Percentiles rank a stretch among this genome's conserved stretches.
Conservation (phyloP, 1,140 invertebrate genomes). For the Oscheius sp. region DNA sequence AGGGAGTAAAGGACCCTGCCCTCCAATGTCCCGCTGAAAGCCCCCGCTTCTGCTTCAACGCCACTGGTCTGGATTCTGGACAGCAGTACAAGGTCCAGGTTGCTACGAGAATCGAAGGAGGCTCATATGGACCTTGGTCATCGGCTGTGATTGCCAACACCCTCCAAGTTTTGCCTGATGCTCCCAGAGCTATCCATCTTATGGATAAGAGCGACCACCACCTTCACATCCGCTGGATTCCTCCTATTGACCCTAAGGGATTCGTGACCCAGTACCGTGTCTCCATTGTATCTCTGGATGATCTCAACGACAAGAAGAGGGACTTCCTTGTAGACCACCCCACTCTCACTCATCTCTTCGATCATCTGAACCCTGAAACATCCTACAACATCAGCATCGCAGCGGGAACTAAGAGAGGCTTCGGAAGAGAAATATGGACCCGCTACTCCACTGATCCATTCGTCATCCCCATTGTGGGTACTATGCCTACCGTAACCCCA, state of each 20-base stretch:
- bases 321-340: slow-evolving; percentile 56
- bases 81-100: slow-evolving; percentile 59
- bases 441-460: slow-evolving; percentile 57
- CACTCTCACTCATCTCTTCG: slow-evolving; percentile 55
- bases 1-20: slow-evolving; percentile 49
- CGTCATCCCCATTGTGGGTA: slow-evolving; percentile 51
- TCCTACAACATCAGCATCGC: slow-evolving; percentile 57
- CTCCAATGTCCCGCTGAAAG: slow-evolving; percentile 54
- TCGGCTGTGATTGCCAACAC: slow-evolving; percentile 57
- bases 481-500: slow-evolving; percentile 51
- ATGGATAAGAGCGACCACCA: slow-evolving; percentile 62
- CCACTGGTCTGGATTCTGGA: slow-evolving; percentile 57
- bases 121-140: slow-evolving; percentile 57
- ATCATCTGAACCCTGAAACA: slow-evolving; percentile 55
- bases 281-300: slow-evolving; percentile 44
- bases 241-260: slow-evolving; percentile 53
- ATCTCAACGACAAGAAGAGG: slow-evolving; percentile 48
- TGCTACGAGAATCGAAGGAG: slow-evolving; percentile 58
- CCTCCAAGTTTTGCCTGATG: slow-evolving; percentile 60
- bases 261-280: slow-evolving; percentile 58
- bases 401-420: slow-evolving; percentile 49
- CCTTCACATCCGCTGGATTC: slow-evolving; percentile 58
- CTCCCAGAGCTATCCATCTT: slow-evolving; percentile 55
- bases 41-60: slow-evolving; percentile 60
- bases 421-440: slow-evolving; percentile 58